phyloP scores from a whole-genome alignment of 2,797 vertebrate species.

The Micropoecilia bifurca region DNA sequence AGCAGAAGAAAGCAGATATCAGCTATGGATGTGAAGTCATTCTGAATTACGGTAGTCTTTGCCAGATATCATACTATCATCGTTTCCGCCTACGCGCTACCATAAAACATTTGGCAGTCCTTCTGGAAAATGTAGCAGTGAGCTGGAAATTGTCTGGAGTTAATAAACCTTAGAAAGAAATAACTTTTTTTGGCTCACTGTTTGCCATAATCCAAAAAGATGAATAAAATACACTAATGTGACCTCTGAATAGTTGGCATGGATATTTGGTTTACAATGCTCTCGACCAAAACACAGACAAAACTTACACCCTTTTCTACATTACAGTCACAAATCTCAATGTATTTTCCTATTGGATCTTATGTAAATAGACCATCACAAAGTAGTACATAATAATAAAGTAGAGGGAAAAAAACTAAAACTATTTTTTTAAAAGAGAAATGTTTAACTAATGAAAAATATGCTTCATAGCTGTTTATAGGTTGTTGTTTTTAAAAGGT shows the following conservation, averaged over 20 bases:
- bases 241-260: conserved; percentile 9
- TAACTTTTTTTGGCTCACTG: conserved; percentile 26
- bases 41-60: conserved; percentile 45
- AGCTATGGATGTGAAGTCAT: conserved; percentile 28
- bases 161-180: conserved; percentile 8
- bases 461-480: too few species aligned
- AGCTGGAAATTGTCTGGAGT: conserved; percentile 39
- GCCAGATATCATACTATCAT: conserved; percentile 53
- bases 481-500: too few species aligned
- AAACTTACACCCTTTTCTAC: background rate
- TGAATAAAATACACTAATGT: conserved; percentile 1
- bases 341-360: background rate
- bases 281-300: background rate
- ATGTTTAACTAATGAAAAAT: background rate
- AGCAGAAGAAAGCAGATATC: conserved; percentile 41
- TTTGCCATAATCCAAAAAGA: conserved; percentile 15
- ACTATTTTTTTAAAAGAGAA: background rate
- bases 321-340: background rate
- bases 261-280: background rate
- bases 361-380: background rate
- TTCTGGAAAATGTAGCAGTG: conserved; percentile 48
- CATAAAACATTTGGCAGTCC: conserved; percentile 62
- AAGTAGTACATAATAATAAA: background rate
- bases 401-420: background rate
- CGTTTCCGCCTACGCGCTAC: conserved; percentile 70